These are phyloP conservation scores for Chionoecetes opilio DNA, from an alignment of 1,140 invertebrate species.

Conservation along the genomic window DNA sequence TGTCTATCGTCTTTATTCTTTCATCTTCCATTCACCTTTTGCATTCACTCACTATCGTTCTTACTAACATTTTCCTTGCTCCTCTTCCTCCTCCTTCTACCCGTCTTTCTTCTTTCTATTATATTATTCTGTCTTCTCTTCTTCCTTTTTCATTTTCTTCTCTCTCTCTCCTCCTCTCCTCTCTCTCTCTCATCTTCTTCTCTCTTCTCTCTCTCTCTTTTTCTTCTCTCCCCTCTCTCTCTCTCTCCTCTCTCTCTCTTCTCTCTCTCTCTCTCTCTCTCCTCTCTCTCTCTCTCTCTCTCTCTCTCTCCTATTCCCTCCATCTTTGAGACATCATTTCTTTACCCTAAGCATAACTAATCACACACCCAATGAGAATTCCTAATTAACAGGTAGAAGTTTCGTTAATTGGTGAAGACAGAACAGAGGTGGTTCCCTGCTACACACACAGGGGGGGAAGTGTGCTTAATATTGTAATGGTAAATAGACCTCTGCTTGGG, in stretches of 20 bases:
- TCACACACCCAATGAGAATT: slow-evolving; percentile 56
- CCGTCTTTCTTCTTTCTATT: neutral
- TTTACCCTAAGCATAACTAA: slow-evolving; percentile 65
- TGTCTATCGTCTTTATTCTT: neutral
- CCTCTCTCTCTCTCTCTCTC: slow-evolving; percentile 19
- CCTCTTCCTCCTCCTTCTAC: neutral
- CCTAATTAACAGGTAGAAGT: slow-evolving; percentile 64
- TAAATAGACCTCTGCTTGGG: slow-evolving; percentile 43
- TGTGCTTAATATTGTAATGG: slow-evolving; percentile 51
- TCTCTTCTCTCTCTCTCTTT: neutral
- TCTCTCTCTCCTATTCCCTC: neutral
- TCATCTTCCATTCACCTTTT: neutral
- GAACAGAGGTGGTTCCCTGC: slow-evolving; percentile 40
- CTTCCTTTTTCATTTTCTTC: neutral
- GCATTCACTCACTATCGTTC: neutral
- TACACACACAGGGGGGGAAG: slow-evolving; percentile 8
- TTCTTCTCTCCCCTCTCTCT: slow-evolving; percentile 1
- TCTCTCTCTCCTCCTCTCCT: neutral
- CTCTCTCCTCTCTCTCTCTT: neutral
- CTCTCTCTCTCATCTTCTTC: neutral
- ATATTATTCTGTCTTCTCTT: neutral
- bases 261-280: neutral
- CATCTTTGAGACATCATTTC: slow-evolving; percentile 48
- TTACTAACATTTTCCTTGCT: neutral
- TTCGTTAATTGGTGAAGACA: slow-evolving; percentile 63